These are phyloP conservation scores for Microctenopoma stevenorrisi DNA, from an alignment of 2,797 vertebrate species.

Conservation along the genomic window DNA sequence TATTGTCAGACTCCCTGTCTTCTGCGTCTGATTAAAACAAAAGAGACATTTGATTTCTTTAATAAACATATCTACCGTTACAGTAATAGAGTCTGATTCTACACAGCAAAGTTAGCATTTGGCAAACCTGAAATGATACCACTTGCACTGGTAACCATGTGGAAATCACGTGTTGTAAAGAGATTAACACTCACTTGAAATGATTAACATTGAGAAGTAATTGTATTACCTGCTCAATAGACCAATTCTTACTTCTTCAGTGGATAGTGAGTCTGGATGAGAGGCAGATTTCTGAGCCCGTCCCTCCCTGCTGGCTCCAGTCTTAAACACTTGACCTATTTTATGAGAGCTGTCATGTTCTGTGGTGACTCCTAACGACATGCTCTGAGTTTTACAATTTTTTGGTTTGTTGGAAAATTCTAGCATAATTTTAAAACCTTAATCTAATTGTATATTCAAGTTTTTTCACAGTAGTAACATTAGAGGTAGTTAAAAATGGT, in stretches of 20 bases:
- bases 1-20: conserved; percentile 18
- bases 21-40: conserved; percentile 68
- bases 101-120: conserved; percentile 39
- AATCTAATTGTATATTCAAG: neutral
- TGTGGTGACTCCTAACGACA: conserved; percentile 49
- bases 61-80: conserved; percentile 36
- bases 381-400: conserved; percentile 23
- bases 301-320: conserved; percentile 49
- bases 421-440: neutral
- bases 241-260: conserved; percentile 63
- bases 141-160: conserved; percentile 63
- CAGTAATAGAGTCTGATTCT: conserved; percentile 27
- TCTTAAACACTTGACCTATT: conserved; percentile 66
- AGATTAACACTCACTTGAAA: conserved; percentile 74
- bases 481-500: neutral
- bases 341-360: conserved; percentile 67
- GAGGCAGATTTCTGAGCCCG: conserved; percentile 30
- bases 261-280: conserved; percentile 45
- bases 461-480: no score
- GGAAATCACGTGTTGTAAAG: conserved; percentile 75
- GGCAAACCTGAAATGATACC: conserved; percentile 43
- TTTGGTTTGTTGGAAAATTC: conserved; percentile 15
- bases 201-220: conserved; percentile 63
- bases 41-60: conserved; percentile 33
- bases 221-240: conserved; percentile 77